Evolutionary conservation across 1,140 invertebrate species (phyloP).

Genomic region (Caenorhabditis brenneri): DNA sequence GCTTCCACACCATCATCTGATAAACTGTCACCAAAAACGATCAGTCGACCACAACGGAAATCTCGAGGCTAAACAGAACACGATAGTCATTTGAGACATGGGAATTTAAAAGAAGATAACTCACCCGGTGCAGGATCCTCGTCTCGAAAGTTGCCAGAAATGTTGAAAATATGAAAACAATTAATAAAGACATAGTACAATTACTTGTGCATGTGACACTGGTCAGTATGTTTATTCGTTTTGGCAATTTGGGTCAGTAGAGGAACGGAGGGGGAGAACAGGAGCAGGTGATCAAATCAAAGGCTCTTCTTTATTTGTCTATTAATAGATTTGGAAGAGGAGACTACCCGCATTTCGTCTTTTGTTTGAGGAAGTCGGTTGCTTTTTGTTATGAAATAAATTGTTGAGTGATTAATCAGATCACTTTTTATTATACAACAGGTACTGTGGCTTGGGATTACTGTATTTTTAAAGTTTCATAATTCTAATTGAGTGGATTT

Average conservation of each 20-base stretch:
- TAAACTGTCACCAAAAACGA: conserved; percentile 57
- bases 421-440: no score
- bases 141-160: conserved; percentile 10
- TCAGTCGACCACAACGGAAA: conserved; percentile 45
- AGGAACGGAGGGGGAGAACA: not conserved
- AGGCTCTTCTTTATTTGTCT: conserved; percentile 14
- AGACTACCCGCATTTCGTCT: not conserved
- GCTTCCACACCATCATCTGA: conserved; percentile 58
- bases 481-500: no score
- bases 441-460: no score
- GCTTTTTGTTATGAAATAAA: no score
- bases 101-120: no score
- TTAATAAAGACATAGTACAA: conserved; percentile 17
- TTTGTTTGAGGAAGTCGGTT: not conserved
- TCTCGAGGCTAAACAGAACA: conserved; percentile 44
- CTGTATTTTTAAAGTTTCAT: no score
- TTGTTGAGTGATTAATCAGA: no score
- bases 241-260: conserved; percentile 7
- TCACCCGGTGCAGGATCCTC: conserved; percentile 43
- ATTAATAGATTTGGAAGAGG: conserved; percentile 22
- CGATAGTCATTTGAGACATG: not conserved
- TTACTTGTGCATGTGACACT: conserved; percentile 5
- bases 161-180: not conserved
- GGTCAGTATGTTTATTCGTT: not conserved
- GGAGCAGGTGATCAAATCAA: conserved; percentile 20